phyloP scores from a whole-genome alignment of 1,140 invertebrate genomes.

The Gonatopus flavifemur region DNA sequence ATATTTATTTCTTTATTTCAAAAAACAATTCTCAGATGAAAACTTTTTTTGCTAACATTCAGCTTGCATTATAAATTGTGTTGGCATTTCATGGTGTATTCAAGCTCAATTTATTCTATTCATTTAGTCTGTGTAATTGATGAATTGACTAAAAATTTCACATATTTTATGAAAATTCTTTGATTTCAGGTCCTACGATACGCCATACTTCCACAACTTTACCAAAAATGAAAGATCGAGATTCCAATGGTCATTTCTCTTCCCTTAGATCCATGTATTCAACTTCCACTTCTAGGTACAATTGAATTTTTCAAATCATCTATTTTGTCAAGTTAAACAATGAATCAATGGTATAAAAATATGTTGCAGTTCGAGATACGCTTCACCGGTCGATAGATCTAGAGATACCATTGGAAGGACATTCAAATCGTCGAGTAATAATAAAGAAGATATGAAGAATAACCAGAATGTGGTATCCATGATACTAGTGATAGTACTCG shows the following conservation, averaged over 20 bases:
- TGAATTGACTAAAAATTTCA: no score
- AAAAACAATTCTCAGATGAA: no score
- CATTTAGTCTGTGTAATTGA: no score
- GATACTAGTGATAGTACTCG: constrained; percentile 62
- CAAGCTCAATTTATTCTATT: no score
- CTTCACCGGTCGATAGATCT: constrained; percentile 41
- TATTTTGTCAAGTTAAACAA: no score
- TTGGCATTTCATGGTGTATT: no score
- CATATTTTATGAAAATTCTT: constrained; percentile 6
- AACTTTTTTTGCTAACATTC: no score
- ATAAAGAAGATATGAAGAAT: constrained; percentile 47
- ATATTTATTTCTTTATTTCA: no score
- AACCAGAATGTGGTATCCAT: constrained; percentile 67
- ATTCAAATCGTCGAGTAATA: constrained; percentile 36
- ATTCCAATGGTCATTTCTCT: constrained; percentile 53
- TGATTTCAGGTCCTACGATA: constrained; percentile 33
- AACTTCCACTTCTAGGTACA: constrained; percentile 38
- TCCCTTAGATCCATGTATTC: constrained; percentile 42
- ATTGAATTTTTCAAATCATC: constrained; percentile 6
- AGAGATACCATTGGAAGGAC: constrained; percentile 43
- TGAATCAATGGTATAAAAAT: constrained; percentile 5
- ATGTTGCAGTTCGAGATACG: constrained; percentile 30
- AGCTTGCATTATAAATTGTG: no score
- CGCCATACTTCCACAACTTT: constrained; percentile 32
- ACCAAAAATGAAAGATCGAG: constrained; percentile 48